phyloP scores from a whole-genome alignment of 1,140 invertebrate genomes.

The Trichonephila clavata region DNA sequence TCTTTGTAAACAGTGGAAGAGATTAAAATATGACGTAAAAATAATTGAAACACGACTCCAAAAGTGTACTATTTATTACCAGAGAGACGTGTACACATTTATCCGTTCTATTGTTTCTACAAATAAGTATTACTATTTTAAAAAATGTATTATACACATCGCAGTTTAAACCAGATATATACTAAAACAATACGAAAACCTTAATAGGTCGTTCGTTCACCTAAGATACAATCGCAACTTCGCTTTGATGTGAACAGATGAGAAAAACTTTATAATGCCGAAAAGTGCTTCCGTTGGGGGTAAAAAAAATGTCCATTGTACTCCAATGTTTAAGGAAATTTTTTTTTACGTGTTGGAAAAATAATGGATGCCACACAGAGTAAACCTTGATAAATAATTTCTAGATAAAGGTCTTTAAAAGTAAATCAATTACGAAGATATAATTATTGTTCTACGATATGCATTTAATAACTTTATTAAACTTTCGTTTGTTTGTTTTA shows the following conservation, averaged over 20 bases:
- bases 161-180: neutral
- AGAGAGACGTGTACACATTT: no score
- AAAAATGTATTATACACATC: neutral
- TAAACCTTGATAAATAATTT: neutral
- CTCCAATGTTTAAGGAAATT: neutral
- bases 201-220: neutral
- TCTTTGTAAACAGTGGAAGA: no score
- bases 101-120: no score
- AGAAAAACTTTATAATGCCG: neutral
- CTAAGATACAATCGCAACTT: neutral
- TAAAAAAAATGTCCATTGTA: neutral
- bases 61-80: no score
- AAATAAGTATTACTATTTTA: no score
- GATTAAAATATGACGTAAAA: no score
- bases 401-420: neutral
- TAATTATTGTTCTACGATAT: neutral
- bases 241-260: neutral
- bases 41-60: no score
- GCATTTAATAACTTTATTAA: conserved; percentile 7
- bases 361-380: neutral
- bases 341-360: neutral
- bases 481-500: neutral
- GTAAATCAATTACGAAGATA: neutral
- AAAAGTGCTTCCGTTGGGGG: neutral
- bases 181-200: neutral